Evolutionary conservation across 2,113 vertebrate species (phyloP), one percentile per base, ranked within the genome.

Genomic region (Salvelinus alpinus): DNA sequence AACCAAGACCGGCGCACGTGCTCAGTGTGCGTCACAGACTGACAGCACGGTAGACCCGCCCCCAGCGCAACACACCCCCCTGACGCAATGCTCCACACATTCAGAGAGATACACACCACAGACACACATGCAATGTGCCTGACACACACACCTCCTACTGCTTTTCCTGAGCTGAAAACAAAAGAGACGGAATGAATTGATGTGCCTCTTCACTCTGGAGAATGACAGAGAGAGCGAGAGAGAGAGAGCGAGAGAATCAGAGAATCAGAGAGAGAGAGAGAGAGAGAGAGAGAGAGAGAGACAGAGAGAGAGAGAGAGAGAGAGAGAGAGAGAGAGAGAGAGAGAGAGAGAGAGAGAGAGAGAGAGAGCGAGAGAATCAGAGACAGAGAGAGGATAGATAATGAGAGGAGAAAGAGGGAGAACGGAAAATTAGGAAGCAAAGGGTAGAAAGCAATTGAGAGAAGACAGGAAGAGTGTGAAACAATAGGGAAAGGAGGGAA

Each of bases 1-100:
- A 92, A 91, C 88, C 92, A 86, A 87, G 84, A 81, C 89, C 66
- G 13, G 79, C 81, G 86, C 95, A 95, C 93, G 93, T 96, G 95
- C 90, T 92, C 78, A 87, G 80, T 91, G 89, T 82, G 86, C 84
- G 86, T 88, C 88, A 86, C 84, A 95, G 95, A 96, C 84, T 95
- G 95, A 93, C 94, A 95, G 78, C 0, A 84, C 87, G 90, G 91
- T 85, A 84, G 85, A 75, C 88, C 93, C 93, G 88, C 85, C 84
- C 87, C 77, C 88, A 91, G 44, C 72, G 78, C 86, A 75, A 91
- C 90, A 91, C 91, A 91, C 91, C 90, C 88, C 90, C 91, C 86
- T 92, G 91, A 92, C 87, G 90, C 90, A 91, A 92, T 91, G 88
- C 88, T 89, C 75, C 77, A 85, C 78, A 54, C 79, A 76, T 79